These are phyloP conservation scores for Hydropotes inermis DNA, from an alignment of 2,113 vertebrate genomes.

Conservation along the genomic window DNA sequence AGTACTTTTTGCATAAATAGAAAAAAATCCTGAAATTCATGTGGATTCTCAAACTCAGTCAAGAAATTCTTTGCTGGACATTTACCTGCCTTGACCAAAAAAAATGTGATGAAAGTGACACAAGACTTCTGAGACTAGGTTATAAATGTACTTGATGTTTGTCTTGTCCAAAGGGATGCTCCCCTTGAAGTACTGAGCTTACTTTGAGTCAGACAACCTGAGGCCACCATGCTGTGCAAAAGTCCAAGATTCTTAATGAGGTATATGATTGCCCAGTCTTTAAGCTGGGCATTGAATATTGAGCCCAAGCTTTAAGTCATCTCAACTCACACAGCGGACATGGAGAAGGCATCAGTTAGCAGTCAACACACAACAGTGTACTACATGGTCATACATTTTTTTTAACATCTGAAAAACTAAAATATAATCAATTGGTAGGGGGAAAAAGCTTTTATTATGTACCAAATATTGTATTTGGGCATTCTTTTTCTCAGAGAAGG, in stretches of 20 bases:
- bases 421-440: not conserved
- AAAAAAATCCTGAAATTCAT: not conserved
- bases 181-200: not conserved
- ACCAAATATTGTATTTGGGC: not conserved
- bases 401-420: not conserved
- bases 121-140: not conserved
- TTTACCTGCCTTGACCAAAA: not conserved
- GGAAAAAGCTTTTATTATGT: not conserved
- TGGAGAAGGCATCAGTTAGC: not conserved
- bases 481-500: not conserved
- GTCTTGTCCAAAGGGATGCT: not conserved
- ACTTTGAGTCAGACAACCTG: not conserved
- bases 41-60: not conserved
- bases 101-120: fast-evolving
- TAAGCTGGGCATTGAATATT: not conserved
- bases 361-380: not conserved
- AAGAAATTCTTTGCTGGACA: not conserved
- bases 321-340: not conserved
- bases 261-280: not conserved
- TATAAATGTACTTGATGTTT: not conserved
- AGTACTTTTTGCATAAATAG: not conserved
- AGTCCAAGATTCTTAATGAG: not conserved
- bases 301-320: not conserved
- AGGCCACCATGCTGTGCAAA: fast-evolving
- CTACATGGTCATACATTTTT: not conserved